These are phyloP conservation scores for Lampropteryx suffumata DNA, from an alignment of 2,888 invertebrate species.

Conservation along the genomic window DNA sequence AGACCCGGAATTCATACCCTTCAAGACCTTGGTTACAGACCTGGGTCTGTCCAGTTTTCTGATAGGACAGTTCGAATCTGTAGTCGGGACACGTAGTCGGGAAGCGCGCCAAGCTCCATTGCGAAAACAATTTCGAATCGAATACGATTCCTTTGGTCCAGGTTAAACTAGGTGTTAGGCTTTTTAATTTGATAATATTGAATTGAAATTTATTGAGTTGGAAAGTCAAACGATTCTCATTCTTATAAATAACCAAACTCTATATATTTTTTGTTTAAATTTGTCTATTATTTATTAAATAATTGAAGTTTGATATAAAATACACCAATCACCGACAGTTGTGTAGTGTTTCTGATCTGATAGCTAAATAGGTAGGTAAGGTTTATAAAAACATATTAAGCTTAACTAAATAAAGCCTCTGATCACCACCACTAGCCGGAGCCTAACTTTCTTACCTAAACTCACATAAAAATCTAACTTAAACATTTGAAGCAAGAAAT, in stretches of 20 bases:
- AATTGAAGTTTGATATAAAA: too few relatives aligned
- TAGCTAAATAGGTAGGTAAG: neutral
- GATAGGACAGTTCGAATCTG: slow-evolving; percentile 23
- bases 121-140: slow-evolving; percentile 41
- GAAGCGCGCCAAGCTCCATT: slow-evolving; percentile 32
- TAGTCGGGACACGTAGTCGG: slow-evolving; percentile 36
- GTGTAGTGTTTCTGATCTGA: too few relatives aligned
- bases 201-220: slow-evolving; percentile 2
- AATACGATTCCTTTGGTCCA: slow-evolving; percentile 29
- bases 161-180: slow-evolving; percentile 28
- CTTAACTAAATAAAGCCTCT: neutral
- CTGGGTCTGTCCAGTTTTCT: slow-evolving; percentile 17
- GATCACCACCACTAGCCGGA: neutral
- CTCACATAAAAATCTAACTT: slow-evolving; percentile 10
- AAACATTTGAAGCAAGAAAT: slow-evolving; percentile 20
- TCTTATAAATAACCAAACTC: too few relatives aligned
- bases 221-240: too few relatives aligned
- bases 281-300: too few relatives aligned
- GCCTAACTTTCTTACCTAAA: slow-evolving; percentile 2
- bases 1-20: too few relatives aligned
- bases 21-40: neutral
- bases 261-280: too few relatives aligned
- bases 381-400: neutral
- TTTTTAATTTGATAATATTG: slow-evolving; percentile 21
- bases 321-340: too few relatives aligned